Evolutionary conservation across 1,140 invertebrate genomes (phyloP).

Genomic region (Coptotermes formosanus): DNA sequence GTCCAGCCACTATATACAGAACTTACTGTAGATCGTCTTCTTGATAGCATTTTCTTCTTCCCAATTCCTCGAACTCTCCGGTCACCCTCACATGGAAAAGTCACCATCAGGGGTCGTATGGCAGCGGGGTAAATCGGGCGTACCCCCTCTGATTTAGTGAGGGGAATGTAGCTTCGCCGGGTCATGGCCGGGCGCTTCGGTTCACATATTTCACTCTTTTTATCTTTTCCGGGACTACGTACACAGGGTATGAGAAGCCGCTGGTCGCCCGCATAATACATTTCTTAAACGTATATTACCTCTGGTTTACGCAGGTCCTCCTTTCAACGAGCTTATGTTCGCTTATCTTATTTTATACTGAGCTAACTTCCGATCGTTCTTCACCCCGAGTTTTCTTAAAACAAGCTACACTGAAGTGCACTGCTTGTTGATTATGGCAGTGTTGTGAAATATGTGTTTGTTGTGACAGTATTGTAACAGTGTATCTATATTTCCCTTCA

Average conservation of each 20-base stretch:
- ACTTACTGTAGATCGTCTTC: not conserved
- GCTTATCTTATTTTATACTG: too few species aligned
- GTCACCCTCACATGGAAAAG: not conserved
- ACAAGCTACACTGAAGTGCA: too few species aligned
- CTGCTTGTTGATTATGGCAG: too few species aligned
- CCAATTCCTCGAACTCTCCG: not conserved
- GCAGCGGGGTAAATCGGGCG: not conserved
- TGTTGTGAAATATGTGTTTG: too few species aligned
- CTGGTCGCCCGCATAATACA: too few species aligned
- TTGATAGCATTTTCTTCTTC: not conserved
- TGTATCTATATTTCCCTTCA: too few species aligned
- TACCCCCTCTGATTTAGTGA: constrained; percentile 20
- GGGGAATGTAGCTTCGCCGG: not conserved
- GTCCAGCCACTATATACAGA: not conserved
- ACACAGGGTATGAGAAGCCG: not conserved
- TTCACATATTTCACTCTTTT: constrained; percentile 27
- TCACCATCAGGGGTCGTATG: not conserved
- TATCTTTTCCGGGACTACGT: constrained; percentile 20
- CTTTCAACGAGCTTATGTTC: too few species aligned
- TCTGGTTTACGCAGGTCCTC: too few species aligned
- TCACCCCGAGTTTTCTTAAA: too few species aligned
- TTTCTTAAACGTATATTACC: too few species aligned
- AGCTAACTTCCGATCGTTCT: too few species aligned
- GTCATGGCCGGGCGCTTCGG: constrained; percentile 21
- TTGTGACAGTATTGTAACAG: too few species aligned